Evolutionary conservation across 2,113 vertebrate species (phyloP), one percentile per base, ranked within the genome.

Genomic region (Scartelaos histophorus): DNA sequence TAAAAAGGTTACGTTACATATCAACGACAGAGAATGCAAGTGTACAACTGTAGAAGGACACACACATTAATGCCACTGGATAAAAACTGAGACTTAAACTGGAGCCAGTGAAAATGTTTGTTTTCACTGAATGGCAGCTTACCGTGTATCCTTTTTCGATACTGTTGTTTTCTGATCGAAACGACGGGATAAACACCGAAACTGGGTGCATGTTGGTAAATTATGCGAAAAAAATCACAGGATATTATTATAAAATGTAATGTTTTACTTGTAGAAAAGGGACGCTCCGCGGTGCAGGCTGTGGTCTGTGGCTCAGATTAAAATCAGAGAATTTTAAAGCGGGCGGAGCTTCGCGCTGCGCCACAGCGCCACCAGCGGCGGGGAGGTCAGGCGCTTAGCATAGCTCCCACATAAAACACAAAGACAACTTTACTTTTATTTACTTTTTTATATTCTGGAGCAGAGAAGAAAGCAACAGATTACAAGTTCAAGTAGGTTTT

Each of bases 111-210:
- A 17, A 21, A 54, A 54, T 5, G 56, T 15, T 64, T 64, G 58
- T 70, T 71, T 54, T 60, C 29, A 19, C 35, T n/a, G 61, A 64
- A 29, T 71, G 71, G 38, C n/a, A 2, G 82, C 96, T 57, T 22
- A 98, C 97, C 95, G 97, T 98, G 92, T 94, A 98, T 65, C 96
- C 96, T 81, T 92, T 95, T 85, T 98, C 97, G 79, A 95, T 81
- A 21, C 94, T 93, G 84, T 90, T 96, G 90, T 96, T 96, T 84
- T 98, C 97, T 22, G 94, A 95, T 67, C 96, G 95, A 86, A 98
- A 98, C 61, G 96, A 97, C 61, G 97, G 97, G 46, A 98, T 96
- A 80, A 89, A 95, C 78, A 98, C 94, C 87, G 95, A 93, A 71
- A 94, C 78, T 0, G 87, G 82, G 79, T 92, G 91, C 94, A 95